Evolutionary conservation across 35 echinoderm and acorn worm species (phyloP).

Genomic region (Ophiothrix spiculata): DNA sequence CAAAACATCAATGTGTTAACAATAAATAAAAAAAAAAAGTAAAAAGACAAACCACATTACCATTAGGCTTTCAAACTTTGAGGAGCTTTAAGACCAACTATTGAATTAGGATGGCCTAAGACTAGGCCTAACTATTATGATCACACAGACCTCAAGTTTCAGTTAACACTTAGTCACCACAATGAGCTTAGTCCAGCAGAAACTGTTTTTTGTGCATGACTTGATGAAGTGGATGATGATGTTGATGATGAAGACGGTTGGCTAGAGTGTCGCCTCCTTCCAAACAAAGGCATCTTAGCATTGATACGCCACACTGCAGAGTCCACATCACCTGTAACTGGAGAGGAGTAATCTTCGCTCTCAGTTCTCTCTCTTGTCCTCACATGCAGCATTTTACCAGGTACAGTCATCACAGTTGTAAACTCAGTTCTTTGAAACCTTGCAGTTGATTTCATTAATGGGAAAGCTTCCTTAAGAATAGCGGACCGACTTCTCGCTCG

Average conservation of each 20-base stretch:
- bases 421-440: constrained; percentile 27
- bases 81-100: no score
- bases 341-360: not conserved
- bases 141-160: no score
- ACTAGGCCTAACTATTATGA: no score
- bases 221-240: no score
- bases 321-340: not conserved
- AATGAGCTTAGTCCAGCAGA: not conserved
- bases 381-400: constrained; percentile 7
- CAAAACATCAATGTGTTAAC: no score
- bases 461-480: constrained; percentile 73
- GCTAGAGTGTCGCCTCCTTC: constrained; percentile 12
- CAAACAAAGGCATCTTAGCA: constrained; percentile 45
- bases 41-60: no score
- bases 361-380: constrained; percentile 10
- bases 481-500: constrained; percentile 48
- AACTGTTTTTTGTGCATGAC: not conserved
- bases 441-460: constrained; percentile 46
- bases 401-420: constrained; percentile 14
- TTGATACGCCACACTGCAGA: constrained; percentile 45
- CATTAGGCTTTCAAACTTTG: no score
- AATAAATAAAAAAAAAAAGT: no score
- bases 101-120: no score
- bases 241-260: not conserved
- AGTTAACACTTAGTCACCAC: no score